Percentiles rank a stretch among this genome's conserved stretches.
Evolutionary conservation across 2,113 vertebrate species (phyloP).

Genomic region (Emydocephalus ijimae): DNA sequence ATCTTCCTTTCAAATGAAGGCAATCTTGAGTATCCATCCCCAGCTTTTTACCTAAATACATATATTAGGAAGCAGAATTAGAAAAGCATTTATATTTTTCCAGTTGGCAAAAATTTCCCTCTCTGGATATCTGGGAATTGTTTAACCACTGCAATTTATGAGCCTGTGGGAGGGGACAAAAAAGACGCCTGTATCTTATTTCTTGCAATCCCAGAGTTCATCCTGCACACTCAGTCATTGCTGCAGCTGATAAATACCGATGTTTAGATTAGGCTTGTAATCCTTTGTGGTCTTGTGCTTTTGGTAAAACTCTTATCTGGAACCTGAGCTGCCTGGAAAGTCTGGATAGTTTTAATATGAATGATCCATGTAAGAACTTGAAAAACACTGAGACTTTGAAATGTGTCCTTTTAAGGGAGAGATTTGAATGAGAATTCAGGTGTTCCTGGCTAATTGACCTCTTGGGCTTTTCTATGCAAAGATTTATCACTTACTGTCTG

Average conservation of each 20-base stretch:
- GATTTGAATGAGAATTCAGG: background rate
- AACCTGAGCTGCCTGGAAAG: conserved; percentile 37
- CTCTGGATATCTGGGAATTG: background rate
- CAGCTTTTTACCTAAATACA: background rate
- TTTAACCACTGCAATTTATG: background rate
- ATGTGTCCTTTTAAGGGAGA: background rate
- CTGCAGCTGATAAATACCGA: conserved; percentile 53
- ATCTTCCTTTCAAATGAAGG: background rate
- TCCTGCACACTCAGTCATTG: conserved; percentile 63
- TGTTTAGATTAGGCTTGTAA: conserved; percentile 56
- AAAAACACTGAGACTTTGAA: conserved; percentile 31
- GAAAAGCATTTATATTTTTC: background rate
- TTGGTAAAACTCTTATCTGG: conserved; percentile 40
- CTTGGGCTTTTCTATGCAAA: background rate
- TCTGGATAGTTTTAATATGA: background rate
- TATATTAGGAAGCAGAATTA: too few species aligned
- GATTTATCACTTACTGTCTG: background rate
- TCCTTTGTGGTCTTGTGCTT: conserved; percentile 47
- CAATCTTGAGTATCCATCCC: background rate
- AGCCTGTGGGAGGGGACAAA: rapidly evolving
- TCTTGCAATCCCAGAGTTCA: conserved; percentile 69
- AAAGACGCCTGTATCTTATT: background rate
- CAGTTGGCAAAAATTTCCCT: too few species aligned
- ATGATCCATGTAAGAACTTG: conserved; percentile 7
- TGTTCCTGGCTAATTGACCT: background rate